Percentiles rank a stretch among this genome's conserved stretches.
Evolutionary conservation across 2,113 vertebrate species (phyloP).

Genomic region (Hippocampus abdominalis): DNA sequence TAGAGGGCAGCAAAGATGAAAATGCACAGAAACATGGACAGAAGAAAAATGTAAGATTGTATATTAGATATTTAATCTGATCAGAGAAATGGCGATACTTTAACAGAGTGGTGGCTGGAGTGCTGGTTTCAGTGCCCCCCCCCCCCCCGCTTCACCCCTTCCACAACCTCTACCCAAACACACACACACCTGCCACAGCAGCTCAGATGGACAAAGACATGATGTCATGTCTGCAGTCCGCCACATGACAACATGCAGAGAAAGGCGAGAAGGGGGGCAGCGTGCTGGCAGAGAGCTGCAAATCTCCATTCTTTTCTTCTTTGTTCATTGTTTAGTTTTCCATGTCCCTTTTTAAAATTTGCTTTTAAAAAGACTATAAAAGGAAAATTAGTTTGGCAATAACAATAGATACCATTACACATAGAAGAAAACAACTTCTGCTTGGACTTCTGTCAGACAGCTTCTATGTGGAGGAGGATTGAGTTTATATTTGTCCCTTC

Average conservation of each 20-base stretch:
- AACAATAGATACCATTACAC: constrained; percentile 52
- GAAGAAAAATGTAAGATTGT: constrained; percentile 47
- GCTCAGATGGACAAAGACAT: constrained; percentile 68
- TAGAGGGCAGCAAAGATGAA: constrained; percentile 48
- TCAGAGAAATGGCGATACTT: constrained; percentile 21
- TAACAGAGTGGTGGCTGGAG: constrained; percentile 21
- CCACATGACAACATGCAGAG: neutral
- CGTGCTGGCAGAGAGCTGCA: constrained; percentile 33
- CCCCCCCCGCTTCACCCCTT: neutral
- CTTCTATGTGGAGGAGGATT: constrained; percentile 66
- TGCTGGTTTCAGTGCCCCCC: constrained; percentile 18
- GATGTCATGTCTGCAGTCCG: constrained; percentile 67
- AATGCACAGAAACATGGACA: constrained; percentile 18
- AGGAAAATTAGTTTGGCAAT: constrained; percentile 53
- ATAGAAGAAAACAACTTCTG: constrained; percentile 71
- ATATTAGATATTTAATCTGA: constrained; percentile 50
- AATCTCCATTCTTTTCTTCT: neutral
- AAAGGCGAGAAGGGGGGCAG: constrained; percentile 12
- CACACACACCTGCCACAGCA: constrained; percentile 33
- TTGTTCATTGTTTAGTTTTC: constrained; percentile 21
- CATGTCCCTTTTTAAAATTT: constrained; percentile 40
- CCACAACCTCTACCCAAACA: neutral
- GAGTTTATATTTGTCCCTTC: constrained; percentile 63
- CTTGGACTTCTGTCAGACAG: constrained; percentile 68
- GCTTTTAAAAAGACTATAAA: constrained; percentile 56